Base-by-base conservation (phyloP, 2,888 invertebrate genomes). In the Drosophila neonasuta region DNA sequence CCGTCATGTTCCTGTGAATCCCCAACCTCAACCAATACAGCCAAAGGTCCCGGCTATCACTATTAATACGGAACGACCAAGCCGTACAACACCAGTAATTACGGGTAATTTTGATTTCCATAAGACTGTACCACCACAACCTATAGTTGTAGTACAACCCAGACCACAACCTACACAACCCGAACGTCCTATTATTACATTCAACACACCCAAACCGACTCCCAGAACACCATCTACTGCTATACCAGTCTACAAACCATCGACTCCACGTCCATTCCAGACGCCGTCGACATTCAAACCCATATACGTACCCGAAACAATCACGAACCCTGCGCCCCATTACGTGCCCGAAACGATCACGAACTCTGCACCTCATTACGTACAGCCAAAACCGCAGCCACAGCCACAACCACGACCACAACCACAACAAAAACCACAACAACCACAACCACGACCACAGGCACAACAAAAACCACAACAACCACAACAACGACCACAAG, bases 21-120 rank as follows among this genome's bases (percentile, higher is more conserved):
- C 85, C 57, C 51, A 69, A 67, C 68, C 5, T 44, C 71, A 36
- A 71, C 72, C 55, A 58, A 68, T 66, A 67, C 72, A 77, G 72
- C 86, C 86, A 74, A 84, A 86, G 73, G 81, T 80, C 80, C 81
- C 87, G 87, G 88, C 75, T 81, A 85, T 76, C 81, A 83, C 68
- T 82, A 88, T 78, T 88, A 85, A 88, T 72, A 87, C 80, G 81
- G 75, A 82, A 71, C 80, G 68, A 68, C 82, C 85, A 52, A 79
- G 76, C 76, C 79, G 77, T 78, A 77, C 81, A 68, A 79, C 87
- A 56, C 66, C 77, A 61, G 68, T 76, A 67, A 74, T 76, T 77
- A 77, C 71, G 63, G 88, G 88, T 82, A 89, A 88, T 80, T 69
- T 80, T 75, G 81, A 87, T 83, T 88, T 83, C 63, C 81, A 78